Conservation (phyloP, 2,113 vertebrate genomes). For the Rhineura floridana region DNA sequence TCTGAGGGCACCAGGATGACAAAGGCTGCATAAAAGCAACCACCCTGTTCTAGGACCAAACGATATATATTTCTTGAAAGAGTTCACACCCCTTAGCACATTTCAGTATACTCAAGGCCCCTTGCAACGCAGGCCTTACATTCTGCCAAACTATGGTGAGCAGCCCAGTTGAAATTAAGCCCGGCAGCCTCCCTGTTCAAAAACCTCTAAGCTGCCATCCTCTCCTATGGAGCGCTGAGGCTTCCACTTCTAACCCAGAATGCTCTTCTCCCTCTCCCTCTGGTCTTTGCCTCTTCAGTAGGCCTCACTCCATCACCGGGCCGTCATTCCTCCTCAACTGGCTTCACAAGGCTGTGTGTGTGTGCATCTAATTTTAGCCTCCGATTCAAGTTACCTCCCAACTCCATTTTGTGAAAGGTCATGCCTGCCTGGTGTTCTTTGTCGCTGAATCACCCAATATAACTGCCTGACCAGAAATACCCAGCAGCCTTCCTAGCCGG, state of each 20-base stretch:
- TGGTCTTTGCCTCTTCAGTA: neutral
- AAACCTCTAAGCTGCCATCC: neutral
- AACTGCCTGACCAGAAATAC: slow-evolving; percentile 6
- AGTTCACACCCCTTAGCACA: neutral
- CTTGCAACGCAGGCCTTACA: neutral
- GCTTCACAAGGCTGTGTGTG: neutral
- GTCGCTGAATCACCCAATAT: neutral
- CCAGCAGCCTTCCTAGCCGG: neutral
- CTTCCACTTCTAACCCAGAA: neutral
- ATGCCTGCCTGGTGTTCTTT: neutral
- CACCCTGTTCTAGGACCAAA: neutral
- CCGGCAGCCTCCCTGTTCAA: neutral
- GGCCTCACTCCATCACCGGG: neutral
- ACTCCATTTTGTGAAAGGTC: slow-evolving; percentile 27
- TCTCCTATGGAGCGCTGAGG: neutral
- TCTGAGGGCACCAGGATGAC: too few species aligned
- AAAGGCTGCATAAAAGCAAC: neutral
- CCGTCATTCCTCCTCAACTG: neutral
- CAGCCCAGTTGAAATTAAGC: neutral
- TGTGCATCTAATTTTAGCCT: slow-evolving; percentile 11
- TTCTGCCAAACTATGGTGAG: neutral
- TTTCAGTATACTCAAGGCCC: neutral
- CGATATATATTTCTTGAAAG: neutral
- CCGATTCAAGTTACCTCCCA: slow-evolving; percentile 15
- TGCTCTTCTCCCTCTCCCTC: neutral